Conservation (phyloP, 2,888 invertebrate genomes). For the Leptinotarsa juncta region DNA sequence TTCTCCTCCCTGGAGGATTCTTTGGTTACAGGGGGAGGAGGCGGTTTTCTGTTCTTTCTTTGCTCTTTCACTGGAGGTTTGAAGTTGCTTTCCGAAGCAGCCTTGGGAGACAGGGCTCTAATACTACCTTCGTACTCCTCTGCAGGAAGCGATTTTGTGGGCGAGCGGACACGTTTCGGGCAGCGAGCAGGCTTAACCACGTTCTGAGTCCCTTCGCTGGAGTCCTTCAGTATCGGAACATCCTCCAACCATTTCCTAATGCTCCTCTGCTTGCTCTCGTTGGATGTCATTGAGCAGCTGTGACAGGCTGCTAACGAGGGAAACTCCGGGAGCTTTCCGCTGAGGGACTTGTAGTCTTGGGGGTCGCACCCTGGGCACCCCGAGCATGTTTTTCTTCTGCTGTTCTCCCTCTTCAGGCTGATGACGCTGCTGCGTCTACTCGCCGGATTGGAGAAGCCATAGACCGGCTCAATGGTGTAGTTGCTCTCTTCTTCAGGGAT, state of each 20-base stretch:
- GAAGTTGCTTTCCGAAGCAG: constrained; percentile 44
- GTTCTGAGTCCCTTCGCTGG: constrained; percentile 20
- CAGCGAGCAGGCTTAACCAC: constrained; percentile 26
- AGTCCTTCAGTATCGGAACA: constrained; percentile 68
- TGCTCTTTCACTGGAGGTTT: constrained; percentile 33
- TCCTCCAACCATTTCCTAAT: constrained; percentile 83
- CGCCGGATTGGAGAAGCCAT: constrained; percentile 62
- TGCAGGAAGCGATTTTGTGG: constrained; percentile 59
- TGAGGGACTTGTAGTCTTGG: constrained; percentile 56
- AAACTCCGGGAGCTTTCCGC: constrained; percentile 64
- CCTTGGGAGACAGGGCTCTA: constrained; percentile 54
- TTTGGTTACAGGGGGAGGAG: constrained; percentile 57
- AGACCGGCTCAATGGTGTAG: constrained; percentile 67
- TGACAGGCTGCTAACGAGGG: constrained; percentile 65
- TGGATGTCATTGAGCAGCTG: constrained; percentile 68
- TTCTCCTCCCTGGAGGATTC: constrained; percentile 36
- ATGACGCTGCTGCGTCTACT: constrained; percentile 71
- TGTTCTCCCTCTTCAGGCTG: constrained; percentile 74
- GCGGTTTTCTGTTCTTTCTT: constrained; percentile 57
- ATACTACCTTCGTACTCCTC: constrained; percentile 34
- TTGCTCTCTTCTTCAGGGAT: constrained; percentile 84
- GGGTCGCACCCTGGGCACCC: constrained; percentile 78
- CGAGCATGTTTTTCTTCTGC: constrained; percentile 71
- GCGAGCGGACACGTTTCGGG: constrained; percentile 56
- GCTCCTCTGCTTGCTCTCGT: constrained; percentile 79